Evolutionary conservation across 2,888 invertebrate genomes (phyloP).

Genomic region (Steromphala cineraria): DNA sequence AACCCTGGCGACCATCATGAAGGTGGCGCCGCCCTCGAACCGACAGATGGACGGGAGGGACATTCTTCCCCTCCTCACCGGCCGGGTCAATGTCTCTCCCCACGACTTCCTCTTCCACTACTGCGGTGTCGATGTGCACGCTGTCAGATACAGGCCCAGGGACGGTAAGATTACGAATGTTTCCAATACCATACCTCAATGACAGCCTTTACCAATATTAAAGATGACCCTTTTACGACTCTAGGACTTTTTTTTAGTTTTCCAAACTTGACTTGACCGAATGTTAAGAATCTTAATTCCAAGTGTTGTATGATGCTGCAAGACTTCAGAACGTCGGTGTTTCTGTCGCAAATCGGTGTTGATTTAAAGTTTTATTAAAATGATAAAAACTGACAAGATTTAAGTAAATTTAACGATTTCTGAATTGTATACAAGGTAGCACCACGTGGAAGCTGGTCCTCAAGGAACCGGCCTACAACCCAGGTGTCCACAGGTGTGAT

Average conservation of each 20-base stretch:
- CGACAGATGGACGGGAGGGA: conserved; percentile 70
- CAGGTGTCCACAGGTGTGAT: conserved; percentile 63
- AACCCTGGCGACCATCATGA: conserved; percentile 64
- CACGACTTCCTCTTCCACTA: conserved; percentile 74
- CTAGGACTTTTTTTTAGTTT: too few species aligned
- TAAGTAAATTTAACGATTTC: too few species aligned
- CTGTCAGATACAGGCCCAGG: conserved; percentile 60
- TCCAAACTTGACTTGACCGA: too few species aligned
- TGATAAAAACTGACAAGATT: too few species aligned
- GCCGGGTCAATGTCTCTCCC: conserved; percentile 44
- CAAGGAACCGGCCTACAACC: conserved; percentile 65
- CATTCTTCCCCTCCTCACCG: conserved; percentile 67
- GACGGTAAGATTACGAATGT: conserved; percentile 36
- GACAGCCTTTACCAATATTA: too few species aligned
- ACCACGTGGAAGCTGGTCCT: conserved; percentile 72
- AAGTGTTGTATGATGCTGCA: too few species aligned
- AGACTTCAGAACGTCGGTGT: too few species aligned
- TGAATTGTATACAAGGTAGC: conserved; percentile 38
- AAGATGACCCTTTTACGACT: too few species aligned
- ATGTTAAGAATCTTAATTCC: too few species aligned
- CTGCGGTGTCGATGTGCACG: conserved; percentile 67
- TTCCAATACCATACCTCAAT: too few species aligned
- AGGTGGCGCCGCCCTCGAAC: conserved; percentile 52
- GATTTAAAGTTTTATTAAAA: too few species aligned
- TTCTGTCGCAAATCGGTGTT: too few species aligned